These are phyloP conservation scores for Drosophila nigricruria DNA, from an alignment of 2,888 invertebrate genomes.

Conservation along the genomic window DNA sequence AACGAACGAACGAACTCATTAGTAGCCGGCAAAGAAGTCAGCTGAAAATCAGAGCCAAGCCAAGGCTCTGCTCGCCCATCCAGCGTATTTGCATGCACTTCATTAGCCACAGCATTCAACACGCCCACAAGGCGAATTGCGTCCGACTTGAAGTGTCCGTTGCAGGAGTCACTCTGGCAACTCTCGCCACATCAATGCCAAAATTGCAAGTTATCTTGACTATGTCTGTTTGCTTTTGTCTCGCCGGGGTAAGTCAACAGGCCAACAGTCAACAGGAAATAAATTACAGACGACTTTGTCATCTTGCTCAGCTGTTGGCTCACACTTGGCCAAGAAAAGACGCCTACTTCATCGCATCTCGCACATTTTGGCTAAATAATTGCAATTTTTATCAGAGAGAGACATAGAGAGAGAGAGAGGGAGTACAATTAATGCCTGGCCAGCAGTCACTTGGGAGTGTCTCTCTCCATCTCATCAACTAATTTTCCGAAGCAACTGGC, in stretches of 20 bases:
- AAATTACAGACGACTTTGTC: conserved; percentile 78
- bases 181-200: conserved; percentile 71
- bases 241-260: conserved; percentile 61
- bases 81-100: conserved; percentile 73
- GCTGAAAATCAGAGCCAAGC: conserved; percentile 44
- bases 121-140: conserved; percentile 45
- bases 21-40: conserved; percentile 42
- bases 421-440: conserved; percentile 70
- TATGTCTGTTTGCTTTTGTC: conserved; percentile 57
- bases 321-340: conserved; percentile 41
- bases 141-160: conserved; percentile 27
- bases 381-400: conserved; percentile 74
- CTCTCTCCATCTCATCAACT: conserved; percentile 24
- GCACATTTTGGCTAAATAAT: conserved; percentile 76
- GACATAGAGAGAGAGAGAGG: conserved; percentile 33
- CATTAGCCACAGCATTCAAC: conserved; percentile 67
- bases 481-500: conserved; percentile 6
- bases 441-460: conserved; percentile 41
- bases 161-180: conserved; percentile 8
- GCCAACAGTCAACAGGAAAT: conserved; percentile 53
- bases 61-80: conserved; percentile 7
- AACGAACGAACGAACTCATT: conserved; percentile 60
- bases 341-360: conserved; percentile 30
- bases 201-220: conserved; percentile 65
- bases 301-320: conserved; percentile 49